phyloP scores from a whole-genome alignment of 2,888 invertebrate genomes.

The Julus scandinavius region DNA sequence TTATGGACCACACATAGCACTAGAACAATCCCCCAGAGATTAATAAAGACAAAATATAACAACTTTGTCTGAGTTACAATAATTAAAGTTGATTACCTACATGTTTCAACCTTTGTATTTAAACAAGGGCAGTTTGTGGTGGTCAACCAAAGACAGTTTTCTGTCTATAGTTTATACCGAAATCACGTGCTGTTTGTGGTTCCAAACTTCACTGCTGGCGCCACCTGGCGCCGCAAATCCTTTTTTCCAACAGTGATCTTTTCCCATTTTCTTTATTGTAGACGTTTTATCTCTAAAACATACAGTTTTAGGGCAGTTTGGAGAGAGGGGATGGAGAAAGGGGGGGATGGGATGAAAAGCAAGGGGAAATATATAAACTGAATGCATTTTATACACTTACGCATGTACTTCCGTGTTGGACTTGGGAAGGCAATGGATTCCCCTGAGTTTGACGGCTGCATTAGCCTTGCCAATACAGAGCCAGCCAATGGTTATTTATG shows the following conservation, averaged over 20 bases:
- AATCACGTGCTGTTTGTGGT: no score
- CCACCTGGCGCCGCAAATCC: not conserved
- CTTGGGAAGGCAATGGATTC: conserved; percentile 5
- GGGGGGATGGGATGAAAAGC: not conserved
- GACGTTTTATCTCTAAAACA: conserved; percentile 11
- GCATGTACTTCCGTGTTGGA: conserved; percentile 23
- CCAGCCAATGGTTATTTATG: conserved; percentile 42
- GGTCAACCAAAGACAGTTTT: not conserved
- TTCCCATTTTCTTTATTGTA: conserved; percentile 17
- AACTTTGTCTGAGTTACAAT: no score
- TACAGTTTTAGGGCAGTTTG: not conserved
- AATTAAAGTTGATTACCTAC: not conserved
- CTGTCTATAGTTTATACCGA: no score
- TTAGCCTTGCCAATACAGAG: conserved; percentile 27
- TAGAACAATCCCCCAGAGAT: no score
- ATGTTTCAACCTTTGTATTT: not conserved
- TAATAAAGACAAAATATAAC: no score
- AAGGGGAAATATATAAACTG: not conserved
- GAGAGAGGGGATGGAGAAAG: not conserved
- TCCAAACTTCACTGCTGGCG: not conserved
- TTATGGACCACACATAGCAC: no score
- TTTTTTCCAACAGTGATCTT: not conserved
- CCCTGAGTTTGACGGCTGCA: conserved; percentile 34
- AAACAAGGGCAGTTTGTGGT: not conserved
- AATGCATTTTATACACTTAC: conserved; percentile 14